These are phyloP conservation scores for Sphyrna mokarran DNA, from an alignment of 2,113 vertebrate species.

Conservation along the genomic window DNA sequence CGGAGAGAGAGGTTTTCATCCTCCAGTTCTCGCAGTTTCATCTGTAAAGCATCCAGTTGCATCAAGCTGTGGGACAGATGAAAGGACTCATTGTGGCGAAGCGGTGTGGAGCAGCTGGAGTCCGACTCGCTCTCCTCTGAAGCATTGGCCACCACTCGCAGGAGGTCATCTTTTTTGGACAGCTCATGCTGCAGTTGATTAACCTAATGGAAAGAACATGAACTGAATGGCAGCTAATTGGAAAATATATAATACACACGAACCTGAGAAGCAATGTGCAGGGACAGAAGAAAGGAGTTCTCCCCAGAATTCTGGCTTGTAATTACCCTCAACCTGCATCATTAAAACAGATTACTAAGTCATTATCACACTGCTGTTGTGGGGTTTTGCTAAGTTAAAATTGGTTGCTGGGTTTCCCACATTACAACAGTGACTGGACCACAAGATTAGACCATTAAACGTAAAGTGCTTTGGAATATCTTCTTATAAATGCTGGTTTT, in stretches of 20 bases:
- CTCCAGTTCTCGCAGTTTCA: slow-evolving; percentile 86
- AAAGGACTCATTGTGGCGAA: slow-evolving; percentile 60
- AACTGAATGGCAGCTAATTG: neutral
- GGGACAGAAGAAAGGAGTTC: neutral
- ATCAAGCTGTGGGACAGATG: slow-evolving; percentile 57
- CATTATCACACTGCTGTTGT: neutral
- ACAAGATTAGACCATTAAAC: neutral
- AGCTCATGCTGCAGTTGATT: slow-evolving; percentile 93
- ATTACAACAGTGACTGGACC: neutral
- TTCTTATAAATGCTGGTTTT: neutral
- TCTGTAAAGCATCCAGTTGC: slow-evolving; percentile 80
- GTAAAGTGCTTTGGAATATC: neutral
- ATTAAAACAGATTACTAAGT: neutral
- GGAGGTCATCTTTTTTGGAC: slow-evolving; percentile 85
- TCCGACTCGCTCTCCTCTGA: slow-evolving; percentile 91
- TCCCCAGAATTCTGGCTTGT: neutral
- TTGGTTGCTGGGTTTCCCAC: neutral
- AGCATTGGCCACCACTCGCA: slow-evolving; percentile 82
- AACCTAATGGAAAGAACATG: slow-evolving; percentile 56
- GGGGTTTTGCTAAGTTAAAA: neutral
- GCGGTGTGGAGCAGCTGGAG: slow-evolving; percentile 79
- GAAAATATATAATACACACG: neutral
- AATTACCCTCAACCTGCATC: neutral
- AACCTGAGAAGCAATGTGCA: neutral
- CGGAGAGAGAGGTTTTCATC: slow-evolving; percentile 84